Evolutionary conservation across 2,113 vertebrate species (phyloP).

Genomic region (Centropus bengalensis): DNA sequence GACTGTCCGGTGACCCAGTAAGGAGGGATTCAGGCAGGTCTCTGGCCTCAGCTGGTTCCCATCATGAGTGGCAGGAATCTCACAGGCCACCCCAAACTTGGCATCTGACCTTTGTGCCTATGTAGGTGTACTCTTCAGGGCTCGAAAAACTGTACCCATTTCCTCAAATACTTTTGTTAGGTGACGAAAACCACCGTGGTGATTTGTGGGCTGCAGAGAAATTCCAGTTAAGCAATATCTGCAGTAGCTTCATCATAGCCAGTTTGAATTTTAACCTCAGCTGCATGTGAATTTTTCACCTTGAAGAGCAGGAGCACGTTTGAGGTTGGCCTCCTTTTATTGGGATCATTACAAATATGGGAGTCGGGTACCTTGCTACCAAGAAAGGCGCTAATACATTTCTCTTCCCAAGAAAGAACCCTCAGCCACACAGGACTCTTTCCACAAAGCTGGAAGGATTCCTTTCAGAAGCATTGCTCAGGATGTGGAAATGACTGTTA

Average conservation of each 20-base stretch:
- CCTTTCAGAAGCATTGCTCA: neutral
- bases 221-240: neutral
- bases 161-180: neutral
- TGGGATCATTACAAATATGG: neutral
- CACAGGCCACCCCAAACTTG: neutral
- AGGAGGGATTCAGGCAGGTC: neutral
- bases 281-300: neutral
- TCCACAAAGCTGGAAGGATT: neutral
- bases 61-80: neutral
- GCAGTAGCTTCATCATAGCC: neutral
- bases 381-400: neutral
- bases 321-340: neutral
- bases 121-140: neutral
- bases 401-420: neutral
- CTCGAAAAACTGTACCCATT: neutral
- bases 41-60: neutral
- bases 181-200: neutral
- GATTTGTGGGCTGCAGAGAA: neutral
- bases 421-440: neutral
- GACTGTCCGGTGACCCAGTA: neutral
- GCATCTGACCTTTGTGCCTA: neutral
- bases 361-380: neutral
- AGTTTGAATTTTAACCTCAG: neutral
- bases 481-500: neutral
- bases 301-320: neutral